Conservation (phyloP, 2,113 vertebrate genomes). For the Dipodomys stephensi region DNA sequence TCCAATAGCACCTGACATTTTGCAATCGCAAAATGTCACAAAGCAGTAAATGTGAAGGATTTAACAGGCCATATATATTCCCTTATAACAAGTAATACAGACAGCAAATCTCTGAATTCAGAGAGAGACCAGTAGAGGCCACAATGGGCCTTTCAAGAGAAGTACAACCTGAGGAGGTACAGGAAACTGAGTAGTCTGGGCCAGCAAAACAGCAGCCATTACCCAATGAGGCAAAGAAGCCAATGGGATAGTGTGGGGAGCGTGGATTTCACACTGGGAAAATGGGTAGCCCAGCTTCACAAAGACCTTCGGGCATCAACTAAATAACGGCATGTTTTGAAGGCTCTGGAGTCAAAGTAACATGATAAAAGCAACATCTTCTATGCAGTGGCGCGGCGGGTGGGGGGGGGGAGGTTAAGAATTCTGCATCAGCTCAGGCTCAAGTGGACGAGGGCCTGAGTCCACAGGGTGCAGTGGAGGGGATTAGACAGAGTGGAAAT, state of each 20-base stretch:
- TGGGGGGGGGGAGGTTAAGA: too few relatives aligned
- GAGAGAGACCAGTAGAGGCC: not conserved
- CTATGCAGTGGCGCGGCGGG: not conserved
- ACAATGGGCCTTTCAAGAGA: not conserved
- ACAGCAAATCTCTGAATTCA: not conserved
- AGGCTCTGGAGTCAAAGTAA: not conserved
- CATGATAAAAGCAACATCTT: not conserved
- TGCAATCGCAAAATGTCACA: not conserved
- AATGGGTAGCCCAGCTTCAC: not conserved
- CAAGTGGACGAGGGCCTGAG: not conserved
- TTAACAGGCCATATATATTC: not conserved
- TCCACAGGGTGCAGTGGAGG: fast-evolving
- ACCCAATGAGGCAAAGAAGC: not conserved
- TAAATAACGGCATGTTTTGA: not conserved
- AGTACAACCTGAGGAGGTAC: not conserved
- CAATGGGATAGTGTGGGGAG: fast-evolving
- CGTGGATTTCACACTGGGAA: not conserved
- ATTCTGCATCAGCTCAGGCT: not conserved
- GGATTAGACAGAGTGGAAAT: not conserved
- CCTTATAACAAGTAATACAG: not conserved
- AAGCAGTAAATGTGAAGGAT: not conserved
- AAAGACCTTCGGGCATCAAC: not conserved
- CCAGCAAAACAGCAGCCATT: not conserved
- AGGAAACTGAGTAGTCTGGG: not conserved
- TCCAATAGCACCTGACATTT: not conserved